A percentile compares a stretch with the other conserved stretches of the same genome.
Evolutionary conservation across 1,140 invertebrate genomes (phyloP).

Genomic region (Panagrolaimus sp.): DNA sequence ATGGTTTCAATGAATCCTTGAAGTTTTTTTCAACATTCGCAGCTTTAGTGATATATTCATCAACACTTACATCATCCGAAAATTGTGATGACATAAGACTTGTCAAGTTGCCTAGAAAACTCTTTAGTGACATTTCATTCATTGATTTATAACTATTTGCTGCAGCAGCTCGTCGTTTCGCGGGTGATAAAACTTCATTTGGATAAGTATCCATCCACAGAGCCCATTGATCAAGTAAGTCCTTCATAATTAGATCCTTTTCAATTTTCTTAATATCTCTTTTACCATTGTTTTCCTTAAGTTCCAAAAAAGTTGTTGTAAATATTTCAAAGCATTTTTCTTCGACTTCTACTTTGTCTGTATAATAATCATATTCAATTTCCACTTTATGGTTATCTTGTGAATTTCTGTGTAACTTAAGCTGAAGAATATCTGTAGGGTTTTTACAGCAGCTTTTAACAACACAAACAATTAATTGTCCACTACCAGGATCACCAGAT

Average conservation of each 20-base stretch:
- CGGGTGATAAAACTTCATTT: too few species aligned
- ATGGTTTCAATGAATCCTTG: too few species aligned
- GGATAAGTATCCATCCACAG: neutral
- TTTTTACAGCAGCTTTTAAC: neutral
- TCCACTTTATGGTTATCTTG: neutral
- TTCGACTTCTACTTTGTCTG: neutral
- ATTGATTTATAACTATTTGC: too few species aligned
- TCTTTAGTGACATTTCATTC: too few species aligned
- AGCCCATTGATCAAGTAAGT: conserved; percentile 2
- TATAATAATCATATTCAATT: neutral
- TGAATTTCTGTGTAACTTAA: neutral
- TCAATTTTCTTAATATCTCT: neutral
- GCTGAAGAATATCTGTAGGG: neutral
- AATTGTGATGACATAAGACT: too few species aligned
- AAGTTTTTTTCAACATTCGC: too few species aligned
- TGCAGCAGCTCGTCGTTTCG: too few species aligned
- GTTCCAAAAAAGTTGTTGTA: neutral
- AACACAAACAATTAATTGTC: neutral
- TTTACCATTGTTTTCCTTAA: neutral
- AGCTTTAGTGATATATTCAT: too few species aligned
- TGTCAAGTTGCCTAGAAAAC: too few species aligned
- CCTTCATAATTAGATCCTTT: neutral
- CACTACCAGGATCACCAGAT: neutral
- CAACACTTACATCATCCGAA: too few species aligned
- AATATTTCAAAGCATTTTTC: neutral